A percentile compares a stretch with the other conserved stretches of the same genome.
phyloP scores from a whole-genome alignment of 64 coral and sea anemone species.

The Pocillopora damicornis region DNA sequence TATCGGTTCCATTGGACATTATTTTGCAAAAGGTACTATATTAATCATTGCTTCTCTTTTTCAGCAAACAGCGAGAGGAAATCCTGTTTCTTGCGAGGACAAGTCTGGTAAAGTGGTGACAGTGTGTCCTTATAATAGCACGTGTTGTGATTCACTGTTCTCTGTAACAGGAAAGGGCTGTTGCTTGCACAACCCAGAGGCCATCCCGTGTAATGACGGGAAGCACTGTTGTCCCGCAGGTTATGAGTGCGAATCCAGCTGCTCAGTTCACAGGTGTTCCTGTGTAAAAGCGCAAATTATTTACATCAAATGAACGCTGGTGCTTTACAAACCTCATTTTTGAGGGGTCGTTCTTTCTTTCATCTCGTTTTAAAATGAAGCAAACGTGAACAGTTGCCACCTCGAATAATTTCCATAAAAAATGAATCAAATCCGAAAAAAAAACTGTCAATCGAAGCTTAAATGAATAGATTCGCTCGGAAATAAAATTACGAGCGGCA shows the following conservation, averaged over 20 bases:
- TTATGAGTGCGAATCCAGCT: slow-evolving; percentile 58
- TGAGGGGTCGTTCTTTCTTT: no score
- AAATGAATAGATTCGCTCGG: no score
- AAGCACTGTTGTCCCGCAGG: slow-evolving; percentile 81
- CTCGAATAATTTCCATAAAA: no score
- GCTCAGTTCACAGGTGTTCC: slow-evolving; percentile 30
- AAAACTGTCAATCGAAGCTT: no score
- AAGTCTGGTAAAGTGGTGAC: slow-evolving; percentile 60
- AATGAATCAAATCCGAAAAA: no score
- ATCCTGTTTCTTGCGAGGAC: slow-evolving; percentile 44
- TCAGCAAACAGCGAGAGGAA: neutral
- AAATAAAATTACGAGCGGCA: no score
- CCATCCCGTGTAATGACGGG: slow-evolving; percentile 55
- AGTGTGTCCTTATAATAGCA: slow-evolving; percentile 58
- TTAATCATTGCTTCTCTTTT: neutral
- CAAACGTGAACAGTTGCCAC: no score
- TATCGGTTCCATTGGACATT: no score
- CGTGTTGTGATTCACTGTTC: slow-evolving; percentile 48
- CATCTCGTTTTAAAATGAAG: no score
- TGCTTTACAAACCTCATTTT: neutral
- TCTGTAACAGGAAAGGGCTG: slow-evolving; percentile 63
- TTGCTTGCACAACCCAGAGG: slow-evolving; percentile 45
- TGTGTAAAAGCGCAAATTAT: slow-evolving; percentile 22
- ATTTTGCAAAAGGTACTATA: no score
- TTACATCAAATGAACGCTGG: neutral